Conservation (phyloP, 2,113 vertebrate genomes). For the Nyctibius bracteatus region DNA sequence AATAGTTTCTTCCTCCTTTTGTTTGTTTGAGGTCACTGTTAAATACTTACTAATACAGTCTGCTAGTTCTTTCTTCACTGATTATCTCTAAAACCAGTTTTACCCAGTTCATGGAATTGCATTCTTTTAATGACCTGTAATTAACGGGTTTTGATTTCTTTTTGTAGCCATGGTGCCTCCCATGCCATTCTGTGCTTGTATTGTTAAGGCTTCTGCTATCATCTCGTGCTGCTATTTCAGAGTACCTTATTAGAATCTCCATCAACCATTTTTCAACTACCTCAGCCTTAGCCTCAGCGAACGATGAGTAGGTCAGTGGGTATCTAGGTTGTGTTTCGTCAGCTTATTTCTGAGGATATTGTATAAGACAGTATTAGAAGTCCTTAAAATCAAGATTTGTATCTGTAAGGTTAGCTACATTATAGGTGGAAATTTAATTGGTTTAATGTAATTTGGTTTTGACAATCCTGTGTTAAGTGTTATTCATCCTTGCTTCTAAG, state of each 20-base stretch:
- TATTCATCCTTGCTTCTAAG: neutral
- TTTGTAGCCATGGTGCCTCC: neutral
- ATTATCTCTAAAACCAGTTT: neutral
- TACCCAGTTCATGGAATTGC: neutral
- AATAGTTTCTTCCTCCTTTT: neutral
- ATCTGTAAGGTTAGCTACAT: neutral
- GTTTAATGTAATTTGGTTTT: neutral
- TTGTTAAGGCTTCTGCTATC: neutral
- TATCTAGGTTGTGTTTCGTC: neutral
- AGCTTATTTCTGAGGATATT: neutral
- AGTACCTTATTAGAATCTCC: neutral
- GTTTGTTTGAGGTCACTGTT: neutral
- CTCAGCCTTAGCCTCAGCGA: neutral
- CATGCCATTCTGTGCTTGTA: neutral
- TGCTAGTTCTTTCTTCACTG: neutral
- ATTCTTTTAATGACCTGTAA: neutral
- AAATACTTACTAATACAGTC: neutral
- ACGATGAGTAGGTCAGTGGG: neutral
- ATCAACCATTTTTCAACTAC: neutral
- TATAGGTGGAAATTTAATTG: neutral
- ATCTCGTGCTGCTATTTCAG: neutral
- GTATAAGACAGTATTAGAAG: neutral
- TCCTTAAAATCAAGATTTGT: neutral
- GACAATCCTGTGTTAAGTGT: neutral
- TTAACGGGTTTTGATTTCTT: neutral